A percentile compares a stretch with the other conserved stretches of the same genome.
Conservation (phyloP, 2,888 invertebrate genomes). For the Lathronympha strigana region DNA sequence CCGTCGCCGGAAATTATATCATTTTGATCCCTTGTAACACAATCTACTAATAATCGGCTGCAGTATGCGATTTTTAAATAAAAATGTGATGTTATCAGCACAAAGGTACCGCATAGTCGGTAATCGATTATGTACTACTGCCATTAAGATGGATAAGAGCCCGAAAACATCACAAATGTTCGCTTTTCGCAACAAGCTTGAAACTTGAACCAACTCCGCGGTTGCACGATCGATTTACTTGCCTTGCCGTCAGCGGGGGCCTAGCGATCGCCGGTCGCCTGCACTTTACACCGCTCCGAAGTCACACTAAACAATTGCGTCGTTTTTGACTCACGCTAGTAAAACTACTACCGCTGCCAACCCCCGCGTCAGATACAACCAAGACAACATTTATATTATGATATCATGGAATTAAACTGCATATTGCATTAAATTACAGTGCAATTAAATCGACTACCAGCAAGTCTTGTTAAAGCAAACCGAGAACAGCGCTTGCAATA, state of each 20-base stretch:
- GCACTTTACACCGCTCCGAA: slow-evolving; percentile 46
- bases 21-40: too few species aligned
- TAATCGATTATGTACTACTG: too few species aligned
- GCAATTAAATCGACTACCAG: slow-evolving; percentile 1
- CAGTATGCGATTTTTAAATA: too few species aligned
- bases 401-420: neutral
- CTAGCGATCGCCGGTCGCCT: slow-evolving; percentile 8
- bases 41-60: too few species aligned
- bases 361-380: slow-evolving; percentile 25
- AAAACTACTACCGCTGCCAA: slow-evolving; percentile 50
- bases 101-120: too few species aligned
- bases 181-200: neutral
- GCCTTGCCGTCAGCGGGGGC: neutral
- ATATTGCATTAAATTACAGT: slow-evolving; percentile 18
- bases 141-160: too few species aligned
- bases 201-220: slow-evolving; percentile 1
- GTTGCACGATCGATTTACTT: slow-evolving; percentile 8
- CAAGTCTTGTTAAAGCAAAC: slow-evolving; percentile 4
- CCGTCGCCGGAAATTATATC: too few species aligned
- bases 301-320: slow-evolving; percentile 68
- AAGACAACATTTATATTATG: slow-evolving; percentile 23
- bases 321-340: slow-evolving; percentile 53
- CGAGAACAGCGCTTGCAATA: slow-evolving; percentile 24
- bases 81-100: too few species aligned
- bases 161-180: too few species aligned